Evolutionary conservation across 2,888 invertebrate genomes (phyloP), one percentile per base, ranked within the genome.

Genomic region (Pogonocherus hispidulus): DNA sequence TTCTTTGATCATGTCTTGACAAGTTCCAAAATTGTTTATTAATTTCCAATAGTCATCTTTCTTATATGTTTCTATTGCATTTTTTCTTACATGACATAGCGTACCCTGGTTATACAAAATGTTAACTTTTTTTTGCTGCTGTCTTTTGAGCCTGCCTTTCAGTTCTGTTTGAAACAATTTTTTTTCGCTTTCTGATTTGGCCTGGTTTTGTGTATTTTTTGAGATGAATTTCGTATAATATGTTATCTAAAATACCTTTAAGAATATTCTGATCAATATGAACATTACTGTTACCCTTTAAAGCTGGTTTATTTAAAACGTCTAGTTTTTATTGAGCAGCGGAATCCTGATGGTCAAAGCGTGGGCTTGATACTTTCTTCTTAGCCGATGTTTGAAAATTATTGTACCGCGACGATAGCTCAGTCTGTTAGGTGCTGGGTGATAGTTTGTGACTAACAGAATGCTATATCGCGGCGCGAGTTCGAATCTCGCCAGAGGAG

Each of bases 11-110:
- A 14, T 18, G 16, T 20, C 23, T 23, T n/a, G 16, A 16, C 44
- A 44, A 44, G 18, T 19, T 46, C 57, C 57, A 57, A 57, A 57
- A 57, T 37, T 57, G 37, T 20, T 41, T 37, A 41, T 41, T 32
- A 18, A 57, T 57, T 57, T 52, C 52, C 52, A 52, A 3, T 14
- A 18, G 52, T 19, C 52, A 6, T 23, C 14, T 14, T 51, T 51
- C 51, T 52, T 14, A 6, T 4, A 52, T 52, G 19, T 19, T 52
- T 20, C 19, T 23, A 14, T 9, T 27, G 22, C 52, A 52, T 20
- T 52, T 52, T n/a, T 27, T 20, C 8, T 27, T 32, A 32, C 32
- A 32, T 32, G 32, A 32, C 20, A 19, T 47, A 19, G 3, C 8
- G n/a, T n/a, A 47, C 18, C 47, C 47, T 47, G 47, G 47, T 20